A percentile compares a stretch with the other conserved stretches of the same genome.
phyloP scores from a whole-genome alignment of 2,113 vertebrate species.

The Ranitomeya variabilis region DNA sequence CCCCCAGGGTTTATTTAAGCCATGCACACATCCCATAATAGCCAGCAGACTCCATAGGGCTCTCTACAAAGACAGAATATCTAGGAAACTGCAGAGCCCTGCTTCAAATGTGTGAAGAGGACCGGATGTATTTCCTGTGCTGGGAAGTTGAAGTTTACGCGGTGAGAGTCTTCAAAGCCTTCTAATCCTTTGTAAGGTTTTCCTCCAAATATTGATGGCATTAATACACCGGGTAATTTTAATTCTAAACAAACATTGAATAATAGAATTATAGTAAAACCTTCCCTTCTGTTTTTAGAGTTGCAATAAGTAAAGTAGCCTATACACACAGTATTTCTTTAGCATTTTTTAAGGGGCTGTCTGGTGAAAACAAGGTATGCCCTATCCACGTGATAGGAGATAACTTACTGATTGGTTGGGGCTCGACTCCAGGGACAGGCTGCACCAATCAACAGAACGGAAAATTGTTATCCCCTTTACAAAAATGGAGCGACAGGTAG shows the following conservation, averaged over 20 bases:
- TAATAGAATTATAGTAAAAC: background rate
- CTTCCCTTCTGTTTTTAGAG: background rate
- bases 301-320: too few relatives aligned
- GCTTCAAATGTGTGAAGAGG: constrained; percentile 15
- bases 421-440: too few relatives aligned
- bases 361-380: too few relatives aligned
- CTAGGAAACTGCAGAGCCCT: constrained; percentile 19
- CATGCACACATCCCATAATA: constrained; percentile 30
- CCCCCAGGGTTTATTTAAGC: background rate
- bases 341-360: too few relatives aligned
- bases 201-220: background rate
- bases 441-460: too few relatives aligned
- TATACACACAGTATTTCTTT: too few relatives aligned
- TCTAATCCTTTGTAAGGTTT: background rate
- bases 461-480: too few relatives aligned
- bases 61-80: background rate
- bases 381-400: too few relatives aligned
- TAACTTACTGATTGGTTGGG: too few relatives aligned
- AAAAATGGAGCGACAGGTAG: too few relatives aligned
- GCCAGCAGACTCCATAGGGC: background rate
- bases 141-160: constrained; percentile 14
- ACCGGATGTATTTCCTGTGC: constrained; percentile 46
- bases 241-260: constrained; percentile 6
- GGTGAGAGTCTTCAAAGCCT: constrained; percentile 37
- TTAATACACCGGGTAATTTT: background rate